Evolutionary conservation across 37 sponge, comb jelly and placozoan species (phyloP).

Genomic region (Tethya wilhelma): DNA sequence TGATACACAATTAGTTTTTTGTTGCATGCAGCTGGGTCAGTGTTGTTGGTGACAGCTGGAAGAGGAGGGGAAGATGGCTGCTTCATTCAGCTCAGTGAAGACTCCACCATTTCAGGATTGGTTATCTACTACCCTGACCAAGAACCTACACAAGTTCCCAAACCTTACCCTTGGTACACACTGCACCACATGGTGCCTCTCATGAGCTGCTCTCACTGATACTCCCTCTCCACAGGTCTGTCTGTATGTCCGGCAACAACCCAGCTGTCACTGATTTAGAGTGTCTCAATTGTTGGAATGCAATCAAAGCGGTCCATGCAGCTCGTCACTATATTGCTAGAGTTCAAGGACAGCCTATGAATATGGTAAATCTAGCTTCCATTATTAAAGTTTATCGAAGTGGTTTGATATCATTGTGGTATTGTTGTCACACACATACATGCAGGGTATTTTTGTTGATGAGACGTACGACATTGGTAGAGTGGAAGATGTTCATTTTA

Average conservation of each 20-base stretch:
- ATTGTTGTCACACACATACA: neutral
- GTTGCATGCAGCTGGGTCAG: slow-evolving; percentile 30
- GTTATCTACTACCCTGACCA: slow-evolving; percentile 61
- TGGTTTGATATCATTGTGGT: neutral
- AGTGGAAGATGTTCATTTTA: slow-evolving; percentile 60
- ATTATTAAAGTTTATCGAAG: too few species aligned
- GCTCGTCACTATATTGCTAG: slow-evolving; percentile 61
- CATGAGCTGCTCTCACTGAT: too few species aligned
- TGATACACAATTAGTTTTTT: neutral
- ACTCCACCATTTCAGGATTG: slow-evolving; percentile 31
- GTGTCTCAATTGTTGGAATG: slow-evolving; percentile 67
- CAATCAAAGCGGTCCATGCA: slow-evolving; percentile 41
- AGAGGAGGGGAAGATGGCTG: slow-evolving; percentile 23
- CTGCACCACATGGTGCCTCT: neutral
- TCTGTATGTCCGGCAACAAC: slow-evolving; percentile 42
- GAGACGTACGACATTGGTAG: slow-evolving; percentile 61
- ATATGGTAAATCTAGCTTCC: too few species aligned
- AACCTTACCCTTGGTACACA: slow-evolving; percentile 49
- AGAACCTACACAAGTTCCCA: slow-evolving; percentile 16
- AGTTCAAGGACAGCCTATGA: slow-evolving; percentile 60
- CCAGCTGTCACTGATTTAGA: slow-evolving; percentile 59
- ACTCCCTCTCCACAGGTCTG: too few species aligned
- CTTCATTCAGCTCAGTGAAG: slow-evolving; percentile 35
- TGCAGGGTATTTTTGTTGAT: slow-evolving; percentile 50
- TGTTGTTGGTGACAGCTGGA: slow-evolving; percentile 14